Evolutionary conservation across 2,113 vertebrate genomes (phyloP).

Genomic region (Ranitomeya imitator): DNA sequence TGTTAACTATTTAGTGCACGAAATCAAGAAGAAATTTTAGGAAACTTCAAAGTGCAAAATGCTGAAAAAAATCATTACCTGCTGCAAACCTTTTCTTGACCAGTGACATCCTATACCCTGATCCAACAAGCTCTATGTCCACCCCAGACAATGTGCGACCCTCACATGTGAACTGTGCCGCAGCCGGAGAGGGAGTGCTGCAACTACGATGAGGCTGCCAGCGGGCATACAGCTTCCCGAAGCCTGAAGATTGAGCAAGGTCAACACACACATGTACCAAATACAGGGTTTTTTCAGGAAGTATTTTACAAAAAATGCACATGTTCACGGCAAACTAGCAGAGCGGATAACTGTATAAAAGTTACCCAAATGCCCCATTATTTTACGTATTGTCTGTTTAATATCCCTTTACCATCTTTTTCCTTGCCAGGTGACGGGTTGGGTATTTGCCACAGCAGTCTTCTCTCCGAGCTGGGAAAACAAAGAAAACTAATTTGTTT

Average conservation of each 20-base stretch:
- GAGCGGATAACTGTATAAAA: neutral
- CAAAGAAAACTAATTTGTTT: neutral
- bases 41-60: too few species aligned
- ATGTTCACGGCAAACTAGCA: neutral
- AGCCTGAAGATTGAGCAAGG: conserved; percentile 66
- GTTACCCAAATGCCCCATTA: neutral
- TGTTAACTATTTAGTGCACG: too few species aligned
- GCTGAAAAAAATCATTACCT: conserved; percentile 70
- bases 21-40: too few species aligned
- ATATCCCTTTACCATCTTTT: conserved; percentile 77
- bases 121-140: conserved; percentile 85
- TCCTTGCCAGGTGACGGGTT: conserved; percentile 78
- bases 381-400: neutral
- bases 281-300: neutral
- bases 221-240: conserved; percentile 82
- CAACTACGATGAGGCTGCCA: conserved; percentile 86
- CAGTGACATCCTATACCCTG: conserved; percentile 91
- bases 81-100: conserved; percentile 95
- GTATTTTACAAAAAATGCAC: too few species aligned
- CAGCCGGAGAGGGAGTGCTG: conserved; percentile 83
- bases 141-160: conserved; percentile 86
- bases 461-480: conserved; percentile 70
- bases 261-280: neutral
- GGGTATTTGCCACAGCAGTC: conserved; percentile 88
- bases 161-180: conserved; percentile 90